Percentiles rank a stretch among this genome's conserved stretches.
Conservation (phyloP, 2,113 vertebrate genomes). For the Ahaetulla prasina region DNA sequence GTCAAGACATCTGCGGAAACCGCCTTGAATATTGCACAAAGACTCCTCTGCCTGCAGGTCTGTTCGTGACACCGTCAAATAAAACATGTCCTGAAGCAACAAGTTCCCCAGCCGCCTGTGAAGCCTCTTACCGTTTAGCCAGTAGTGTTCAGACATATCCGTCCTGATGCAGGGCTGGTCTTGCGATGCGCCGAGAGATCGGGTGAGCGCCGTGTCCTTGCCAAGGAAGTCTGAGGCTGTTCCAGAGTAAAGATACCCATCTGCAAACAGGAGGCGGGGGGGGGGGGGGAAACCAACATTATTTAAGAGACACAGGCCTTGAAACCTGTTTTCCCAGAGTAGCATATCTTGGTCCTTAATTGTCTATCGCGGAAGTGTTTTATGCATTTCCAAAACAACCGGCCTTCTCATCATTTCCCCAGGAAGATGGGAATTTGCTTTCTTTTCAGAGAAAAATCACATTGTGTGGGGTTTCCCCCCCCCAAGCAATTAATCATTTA, state of each 20-base stretch:
- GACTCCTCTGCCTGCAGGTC: not conserved
- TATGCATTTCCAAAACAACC: not conserved
- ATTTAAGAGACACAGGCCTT: conserved; percentile 15
- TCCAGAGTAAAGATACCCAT: conserved; percentile 90
- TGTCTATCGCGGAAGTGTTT: not conserved
- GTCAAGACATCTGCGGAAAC: not conserved
- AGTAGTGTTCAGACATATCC: conserved; percentile 94
- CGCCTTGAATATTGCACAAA: not conserved
- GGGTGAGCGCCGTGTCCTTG: conserved; percentile 91
- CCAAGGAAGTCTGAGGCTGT: conserved; percentile 96
- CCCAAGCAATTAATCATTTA: not conserved
- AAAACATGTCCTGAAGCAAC: conserved; percentile 45
- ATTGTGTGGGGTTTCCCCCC: fast-evolving
- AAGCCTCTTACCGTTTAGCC: conserved; percentile 86
- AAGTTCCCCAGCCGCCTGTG: conserved; percentile 37
- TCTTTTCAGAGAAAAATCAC: not conserved
- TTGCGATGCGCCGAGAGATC: conserved; percentile 87
- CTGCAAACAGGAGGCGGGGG: conserved; percentile 65
- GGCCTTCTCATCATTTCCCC: not conserved
- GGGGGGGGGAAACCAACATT: conserved; percentile 5
- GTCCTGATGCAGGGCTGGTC: conserved; percentile 94
- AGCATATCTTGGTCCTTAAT: not conserved
- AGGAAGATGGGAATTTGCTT: not conserved
- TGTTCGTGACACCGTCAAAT: not conserved
- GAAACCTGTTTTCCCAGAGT: not conserved